Evolutionary conservation across 2,888 invertebrate genomes (phyloP), one percentile per base, ranked within the genome.

Genomic region (Tipula confusa): DNA sequence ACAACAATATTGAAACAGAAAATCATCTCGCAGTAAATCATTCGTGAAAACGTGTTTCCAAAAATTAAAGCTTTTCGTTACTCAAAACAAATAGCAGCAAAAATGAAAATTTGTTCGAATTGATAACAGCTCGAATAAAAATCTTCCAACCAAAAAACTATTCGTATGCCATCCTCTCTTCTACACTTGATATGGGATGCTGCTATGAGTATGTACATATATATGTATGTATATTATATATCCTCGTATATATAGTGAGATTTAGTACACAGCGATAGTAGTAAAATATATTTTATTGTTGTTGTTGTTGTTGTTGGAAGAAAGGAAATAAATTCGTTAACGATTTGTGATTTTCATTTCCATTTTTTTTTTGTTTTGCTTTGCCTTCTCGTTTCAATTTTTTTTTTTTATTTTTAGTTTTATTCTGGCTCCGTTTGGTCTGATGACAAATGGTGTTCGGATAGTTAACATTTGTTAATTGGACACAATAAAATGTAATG

Each of bases 311-410:
- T 64, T 64, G 64, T 64, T 64, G 64, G 18, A 64, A 64, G 64
- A 64, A 64, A 64, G 64, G 64, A 64, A 64, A 64, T 64, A 64
- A 64, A 64, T 64, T 64, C 64, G 64, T 64, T 64, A 64, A 64
- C 64, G 64, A 64, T 64, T 64, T 64, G 64, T 64, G 64, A 64
- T 64, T 64, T 64, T 64, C 64, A 64, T 64, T 64, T 64, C 64
- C 64, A 64, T 18, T 64, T 64, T 64, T 48, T 18, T 33, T 33
- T 33, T 33, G n/a, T n/a, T n/a, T n/a, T n/a, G n/a, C n/a, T n/a
- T n/a, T n/a, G n/a, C 64, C 64, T 64, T 24, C 64, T 64, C 64
- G 24, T 64, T 64, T 64, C 11, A 2, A 11, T 38, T 38, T 38
- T 38, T 48, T 18, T 48, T 18, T 48, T 48, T 18, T 9, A 6